A percentile compares a stretch with the other conserved stretches of the same genome.
Evolutionary conservation across 2,888 invertebrate genomes (phyloP).

Genomic region (Catocala sponsa): DNA sequence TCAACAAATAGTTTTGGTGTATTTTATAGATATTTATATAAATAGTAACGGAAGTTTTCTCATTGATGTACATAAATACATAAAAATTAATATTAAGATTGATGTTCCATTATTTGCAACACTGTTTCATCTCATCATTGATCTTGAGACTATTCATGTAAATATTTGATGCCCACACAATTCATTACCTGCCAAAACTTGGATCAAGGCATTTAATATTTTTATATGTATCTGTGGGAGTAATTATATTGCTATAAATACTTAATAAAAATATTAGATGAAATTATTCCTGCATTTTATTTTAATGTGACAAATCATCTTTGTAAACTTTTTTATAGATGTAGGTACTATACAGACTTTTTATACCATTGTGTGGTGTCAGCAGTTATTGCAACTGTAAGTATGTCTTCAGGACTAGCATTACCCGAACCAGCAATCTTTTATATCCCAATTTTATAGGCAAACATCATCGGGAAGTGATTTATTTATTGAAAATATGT

Average conservation of each 20-base stretch:
- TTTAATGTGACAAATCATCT: conserved; percentile 11
- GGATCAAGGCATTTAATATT: conserved; percentile 83
- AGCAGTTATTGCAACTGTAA: too few species aligned
- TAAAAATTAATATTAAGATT: conserved; percentile 61
- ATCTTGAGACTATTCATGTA: conserved; percentile 62
- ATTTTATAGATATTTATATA: conserved; percentile 73
- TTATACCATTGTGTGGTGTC: too few species aligned
- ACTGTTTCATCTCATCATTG: conserved; percentile 59
- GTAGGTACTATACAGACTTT: too few species aligned
- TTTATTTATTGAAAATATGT: too few species aligned
- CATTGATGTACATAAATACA: conserved; percentile 71
- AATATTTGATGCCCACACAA: conserved; percentile 77
- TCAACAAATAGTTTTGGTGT: conserved; percentile 65
- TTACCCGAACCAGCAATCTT: too few species aligned
- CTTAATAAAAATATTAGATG: conserved; percentile 88
- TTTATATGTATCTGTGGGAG: conserved; percentile 80
- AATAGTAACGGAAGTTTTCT: conserved; percentile 62
- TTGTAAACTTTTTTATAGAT: too few species aligned
- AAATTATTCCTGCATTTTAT: conserved; percentile 51
- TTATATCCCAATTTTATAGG: too few species aligned
- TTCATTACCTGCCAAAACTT: conserved; percentile 76
- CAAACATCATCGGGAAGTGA: too few species aligned
- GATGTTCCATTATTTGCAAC: conserved; percentile 66
- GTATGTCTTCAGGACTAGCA: too few species aligned
- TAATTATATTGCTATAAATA: conserved; percentile 66